Evolutionary conservation across 2,797 vertebrate genomes (phyloP).

Genomic region (Acanthornis magna): DNA sequence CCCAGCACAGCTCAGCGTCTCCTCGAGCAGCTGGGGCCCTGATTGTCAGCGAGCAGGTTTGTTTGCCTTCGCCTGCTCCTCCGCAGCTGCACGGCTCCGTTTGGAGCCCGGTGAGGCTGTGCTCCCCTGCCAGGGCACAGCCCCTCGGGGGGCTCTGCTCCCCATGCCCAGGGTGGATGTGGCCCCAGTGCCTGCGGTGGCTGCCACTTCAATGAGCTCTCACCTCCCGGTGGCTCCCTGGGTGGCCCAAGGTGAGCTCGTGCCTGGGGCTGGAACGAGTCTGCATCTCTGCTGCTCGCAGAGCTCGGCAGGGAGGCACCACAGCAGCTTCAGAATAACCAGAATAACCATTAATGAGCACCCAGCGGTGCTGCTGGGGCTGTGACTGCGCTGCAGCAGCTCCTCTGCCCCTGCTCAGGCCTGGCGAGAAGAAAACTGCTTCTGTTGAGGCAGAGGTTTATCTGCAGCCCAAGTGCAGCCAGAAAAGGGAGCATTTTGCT

Average conservation of each 20-base stretch:
- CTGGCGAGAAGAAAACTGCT: neutral
- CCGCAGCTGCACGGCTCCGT: rapidly evolving
- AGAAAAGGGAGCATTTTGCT: conserved; percentile 4
- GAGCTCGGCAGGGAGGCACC: neutral
- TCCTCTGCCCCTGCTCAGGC: neutral
- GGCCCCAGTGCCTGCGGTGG: neutral
- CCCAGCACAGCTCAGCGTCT: neutral
- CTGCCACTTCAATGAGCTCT: rapidly evolving
- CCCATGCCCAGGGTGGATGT: neutral
- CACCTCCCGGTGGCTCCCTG: neutral
- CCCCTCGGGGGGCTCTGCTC: neutral
- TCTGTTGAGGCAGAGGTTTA: neutral
- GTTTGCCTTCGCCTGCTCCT: neutral
- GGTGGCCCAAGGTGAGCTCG: neutral
- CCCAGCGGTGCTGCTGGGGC: neutral
- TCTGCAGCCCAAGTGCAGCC: neutral
- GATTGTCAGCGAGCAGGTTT: too few relatives aligned
- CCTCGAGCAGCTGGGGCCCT: neutral
- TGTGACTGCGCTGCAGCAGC: neutral
- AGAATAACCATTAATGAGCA: neutral
- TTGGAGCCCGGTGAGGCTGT: neutral
- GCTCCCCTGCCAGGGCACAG: neutral
- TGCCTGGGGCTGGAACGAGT: neutral
- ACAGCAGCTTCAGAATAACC: neutral
- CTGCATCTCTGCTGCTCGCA: neutral